Evolutionary conservation across 2,113 vertebrate genomes (phyloP), one percentile per base, ranked within the genome.

Genomic region (Herpailurus yagouaroundi): DNA sequence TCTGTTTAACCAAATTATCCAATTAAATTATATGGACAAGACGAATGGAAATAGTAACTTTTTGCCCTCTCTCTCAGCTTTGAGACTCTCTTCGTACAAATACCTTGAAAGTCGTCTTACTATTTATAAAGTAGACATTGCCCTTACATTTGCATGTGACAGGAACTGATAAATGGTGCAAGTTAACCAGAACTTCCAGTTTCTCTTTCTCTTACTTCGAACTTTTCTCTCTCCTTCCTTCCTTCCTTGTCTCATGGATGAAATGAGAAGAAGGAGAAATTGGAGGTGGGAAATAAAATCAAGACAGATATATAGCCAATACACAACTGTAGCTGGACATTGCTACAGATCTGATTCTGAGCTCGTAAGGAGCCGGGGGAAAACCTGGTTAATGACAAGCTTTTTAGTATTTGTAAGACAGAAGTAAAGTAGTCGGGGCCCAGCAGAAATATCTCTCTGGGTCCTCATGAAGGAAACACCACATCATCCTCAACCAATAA

Each of bases 201-300:
- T 91, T 93, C 87, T 95, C 64, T 94, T 95, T 91, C n/a, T 86
- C 31, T 92, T 80, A 83, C 10, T 29, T 27, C 23, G 69, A 90
- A 60, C n/a, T 85, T 96, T 60, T n/a, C n/a, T 71, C 68, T 36
- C 11, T 57, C 19, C 12, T 25, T 27, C 45, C 55, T 31, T 93
- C 55, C 36, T 79, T 71, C 45, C 31, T 33, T 33, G 69, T 71
- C 33, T 88, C 29, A n/a, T 5, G 33, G 48, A 87, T 92, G 60
- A 86, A 91, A 82, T 38, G 31, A 95, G n/a, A 95, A 23, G 81
- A 64, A 69, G 29, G 79, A 95, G 45, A 83, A 81, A 95, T 45
- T 64, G 77, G 77, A 94, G 31, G 60, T 86, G 52, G 36, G 81
- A 92, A 93, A 87, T 83, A n/a, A 91, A 95, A 77, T 84, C 94